These are phyloP conservation scores for Pseudococcus jackbeardsleyi DNA, from an alignment of 2,888 invertebrate genomes.

Conservation along the genomic window DNA sequence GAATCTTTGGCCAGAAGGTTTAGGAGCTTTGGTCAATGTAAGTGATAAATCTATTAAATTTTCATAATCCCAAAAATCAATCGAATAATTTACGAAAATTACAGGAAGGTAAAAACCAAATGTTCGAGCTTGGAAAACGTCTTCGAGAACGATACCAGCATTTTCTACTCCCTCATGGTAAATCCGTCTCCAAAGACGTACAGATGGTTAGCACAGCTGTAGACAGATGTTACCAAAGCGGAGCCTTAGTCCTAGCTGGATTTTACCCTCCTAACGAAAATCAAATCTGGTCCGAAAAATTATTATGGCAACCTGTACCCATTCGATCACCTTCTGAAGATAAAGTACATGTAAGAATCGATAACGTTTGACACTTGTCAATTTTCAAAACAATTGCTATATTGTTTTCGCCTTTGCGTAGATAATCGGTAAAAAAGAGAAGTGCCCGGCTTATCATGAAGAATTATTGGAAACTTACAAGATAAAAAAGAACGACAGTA, in stretches of 20 bases:
- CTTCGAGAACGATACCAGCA: constrained; percentile 79
- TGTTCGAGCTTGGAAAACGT: constrained; percentile 82
- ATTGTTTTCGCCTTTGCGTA: neutral
- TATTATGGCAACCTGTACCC: constrained; percentile 85
- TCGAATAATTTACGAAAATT: neutral
- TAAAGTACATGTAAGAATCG: constrained; percentile 14
- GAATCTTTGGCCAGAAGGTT: constrained; percentile 16
- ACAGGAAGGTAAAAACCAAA: constrained; percentile 81
- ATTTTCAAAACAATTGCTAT: neutral
- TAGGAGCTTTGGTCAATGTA: constrained; percentile 20
- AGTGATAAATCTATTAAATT: neutral
- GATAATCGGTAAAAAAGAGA: constrained; percentile 63
- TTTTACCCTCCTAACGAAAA: constrained; percentile 77
- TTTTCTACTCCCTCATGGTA: constrained; percentile 70
- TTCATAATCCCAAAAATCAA: neutral
- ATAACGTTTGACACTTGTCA: neutral
- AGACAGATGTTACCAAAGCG: constrained; percentile 67
- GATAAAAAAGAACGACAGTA: constrained; percentile 34
- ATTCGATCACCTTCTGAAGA: constrained; percentile 76
- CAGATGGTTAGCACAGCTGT: constrained; percentile 65
- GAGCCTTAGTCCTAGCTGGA: constrained; percentile 70
- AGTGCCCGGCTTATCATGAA: constrained; percentile 65
- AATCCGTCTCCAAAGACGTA: constrained; percentile 51
- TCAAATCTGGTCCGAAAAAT: constrained; percentile 75
- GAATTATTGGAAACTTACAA: constrained; percentile 63